These are phyloP conservation scores for Scaeva pyrastri DNA, from an alignment of 2,888 invertebrate genomes.

Conservation along the genomic window DNA sequence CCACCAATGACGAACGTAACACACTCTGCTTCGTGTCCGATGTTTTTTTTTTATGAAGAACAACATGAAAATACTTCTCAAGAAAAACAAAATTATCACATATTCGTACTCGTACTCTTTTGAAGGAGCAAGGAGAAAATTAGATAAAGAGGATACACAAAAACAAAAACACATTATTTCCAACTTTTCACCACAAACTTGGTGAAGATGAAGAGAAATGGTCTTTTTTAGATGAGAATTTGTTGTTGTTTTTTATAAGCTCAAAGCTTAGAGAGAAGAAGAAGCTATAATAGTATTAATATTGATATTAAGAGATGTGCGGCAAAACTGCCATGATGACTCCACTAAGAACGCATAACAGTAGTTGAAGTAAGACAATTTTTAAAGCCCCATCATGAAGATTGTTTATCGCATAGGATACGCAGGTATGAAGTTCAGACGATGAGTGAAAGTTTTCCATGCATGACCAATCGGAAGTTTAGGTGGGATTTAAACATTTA, in stretches of 20 bases:
- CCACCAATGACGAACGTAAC: constrained; percentile 52
- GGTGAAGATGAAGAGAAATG: constrained; percentile 24
- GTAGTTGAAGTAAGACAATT: constrained; percentile 1
- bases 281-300: constrained; percentile 7
- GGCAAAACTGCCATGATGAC: neutral
- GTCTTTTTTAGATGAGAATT: neutral
- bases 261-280: constrained; percentile 14
- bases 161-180: constrained; percentile 3
- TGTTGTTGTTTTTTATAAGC: constrained; percentile 7
- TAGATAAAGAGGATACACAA: constrained; percentile 13
- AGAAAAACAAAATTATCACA: constrained; percentile 64
- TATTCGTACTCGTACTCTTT: no score
- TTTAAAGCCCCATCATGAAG: no score
- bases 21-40: neutral
- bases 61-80: constrained; percentile 61
- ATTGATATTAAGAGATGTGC: constrained; percentile 10
- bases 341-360: neutral
- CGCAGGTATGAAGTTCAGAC: no score
- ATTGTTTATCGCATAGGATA: no score
- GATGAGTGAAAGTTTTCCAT: no score
- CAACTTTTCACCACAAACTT: constrained; percentile 8
- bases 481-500: no score
- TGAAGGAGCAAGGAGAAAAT: constrained; percentile 15
- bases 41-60: constrained; percentile 32
- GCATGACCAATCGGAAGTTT: no score